Percentiles rank a stretch among this genome's conserved stretches.
Evolutionary conservation across 1,140 invertebrate genomes (phyloP).

Genomic region (Aphis gossypii): DNA sequence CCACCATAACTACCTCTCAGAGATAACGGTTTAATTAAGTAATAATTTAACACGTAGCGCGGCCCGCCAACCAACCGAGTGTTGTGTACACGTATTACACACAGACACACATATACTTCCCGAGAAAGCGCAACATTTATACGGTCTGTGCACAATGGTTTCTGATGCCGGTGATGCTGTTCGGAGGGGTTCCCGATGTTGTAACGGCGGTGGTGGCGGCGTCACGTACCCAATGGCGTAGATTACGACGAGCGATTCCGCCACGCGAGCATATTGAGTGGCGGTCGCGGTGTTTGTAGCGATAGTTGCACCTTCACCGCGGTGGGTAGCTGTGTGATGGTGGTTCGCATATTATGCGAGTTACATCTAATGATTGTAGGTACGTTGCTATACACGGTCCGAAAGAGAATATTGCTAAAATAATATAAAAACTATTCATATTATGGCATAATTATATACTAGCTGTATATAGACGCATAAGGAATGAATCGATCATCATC

Average conservation of each 20-base stretch:
- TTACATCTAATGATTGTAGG: neutral
- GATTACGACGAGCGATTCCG: slow-evolving; percentile 17
- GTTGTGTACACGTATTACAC: neutral
- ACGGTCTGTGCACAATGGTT: slow-evolving; percentile 41
- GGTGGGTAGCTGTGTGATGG: neutral
- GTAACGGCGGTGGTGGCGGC: slow-evolving; percentile 20
- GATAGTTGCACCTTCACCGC: neutral
- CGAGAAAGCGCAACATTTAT: slow-evolving; percentile 24
- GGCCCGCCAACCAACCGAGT: slow-evolving; percentile 18
- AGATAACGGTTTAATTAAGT: slow-evolving; percentile 58
- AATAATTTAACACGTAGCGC: slow-evolving; percentile 54
- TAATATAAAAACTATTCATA: neutral
- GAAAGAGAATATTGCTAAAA: neutral
- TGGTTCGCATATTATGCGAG: neutral
- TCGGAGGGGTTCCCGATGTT: neutral
- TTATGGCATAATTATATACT: neutral
- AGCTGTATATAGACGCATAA: neutral
- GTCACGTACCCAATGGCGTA: slow-evolving; percentile 42
- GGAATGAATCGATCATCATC: neutral
- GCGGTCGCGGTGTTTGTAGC: neutral
- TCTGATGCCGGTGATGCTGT: neutral
- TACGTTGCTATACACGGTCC: neutral
- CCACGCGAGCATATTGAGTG: slow-evolving; percentile 17
- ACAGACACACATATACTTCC: neutral
- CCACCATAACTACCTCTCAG: slow-evolving; percentile 55